Evolutionary conservation across 2,888 invertebrate genomes (phyloP).

Genomic region (Conchocele bisecta): DNA sequence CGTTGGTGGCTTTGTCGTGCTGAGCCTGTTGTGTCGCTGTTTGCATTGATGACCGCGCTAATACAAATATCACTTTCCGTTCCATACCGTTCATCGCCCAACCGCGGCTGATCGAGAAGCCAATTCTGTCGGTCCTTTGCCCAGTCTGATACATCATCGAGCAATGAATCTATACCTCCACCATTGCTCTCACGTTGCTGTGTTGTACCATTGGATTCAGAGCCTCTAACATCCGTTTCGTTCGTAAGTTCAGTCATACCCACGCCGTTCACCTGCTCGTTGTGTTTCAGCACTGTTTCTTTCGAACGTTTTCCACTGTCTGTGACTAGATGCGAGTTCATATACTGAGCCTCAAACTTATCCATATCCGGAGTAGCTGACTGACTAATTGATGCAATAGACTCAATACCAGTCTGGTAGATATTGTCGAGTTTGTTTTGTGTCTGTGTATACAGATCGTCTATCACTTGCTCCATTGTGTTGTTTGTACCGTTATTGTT

Average conservation of each 20-base stretch:
- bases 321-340: background rate
- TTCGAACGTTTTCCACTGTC: background rate
- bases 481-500: constrained; percentile 7
- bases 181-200: background rate
- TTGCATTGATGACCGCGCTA: too few species aligned
- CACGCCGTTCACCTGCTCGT: background rate
- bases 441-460: constrained; percentile 47
- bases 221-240: background rate
- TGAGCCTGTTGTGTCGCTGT: too few species aligned
- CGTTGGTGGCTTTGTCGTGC: too few species aligned
- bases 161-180: constrained; percentile 33
- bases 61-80: too few species aligned
- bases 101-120: constrained; percentile 35
- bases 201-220: background rate
- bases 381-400: background rate
- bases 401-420: constrained; percentile 45
- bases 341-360: background rate
- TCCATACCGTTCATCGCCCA: background rate
- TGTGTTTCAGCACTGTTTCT: background rate
- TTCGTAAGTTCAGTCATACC: background rate
- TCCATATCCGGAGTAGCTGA: background rate
- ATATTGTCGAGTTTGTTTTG: constrained; percentile 47
- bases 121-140: constrained; percentile 54
- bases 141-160: constrained; percentile 51
- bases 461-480: constrained; percentile 52